phyloP scores from a whole-genome alignment of 2,797 vertebrate genomes.

The Pseudochirops cupreus region DNA sequence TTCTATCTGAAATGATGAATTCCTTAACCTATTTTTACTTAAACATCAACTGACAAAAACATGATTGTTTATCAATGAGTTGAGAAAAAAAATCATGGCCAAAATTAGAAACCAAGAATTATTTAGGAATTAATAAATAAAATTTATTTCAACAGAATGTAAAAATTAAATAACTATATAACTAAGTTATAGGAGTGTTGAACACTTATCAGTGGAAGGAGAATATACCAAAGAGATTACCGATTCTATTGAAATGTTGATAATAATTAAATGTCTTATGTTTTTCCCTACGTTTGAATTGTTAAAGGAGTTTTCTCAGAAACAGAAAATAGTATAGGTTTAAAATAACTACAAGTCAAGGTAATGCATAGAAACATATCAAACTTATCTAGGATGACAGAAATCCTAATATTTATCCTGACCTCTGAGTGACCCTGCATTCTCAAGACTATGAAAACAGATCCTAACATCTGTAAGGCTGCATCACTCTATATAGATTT shows the following conservation, averaged over 20 bases:
- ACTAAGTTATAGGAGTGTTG: neutral
- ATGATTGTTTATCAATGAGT: neutral
- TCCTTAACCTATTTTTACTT: neutral
- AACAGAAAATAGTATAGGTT: neutral
- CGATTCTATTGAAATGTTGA: neutral
- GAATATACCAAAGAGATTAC: neutral
- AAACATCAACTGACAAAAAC: neutral
- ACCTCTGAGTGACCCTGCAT: neutral
- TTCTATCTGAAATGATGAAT: neutral
- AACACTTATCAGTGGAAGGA: neutral
- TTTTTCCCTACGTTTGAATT: conserved; percentile 8
- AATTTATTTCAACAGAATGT: neutral
- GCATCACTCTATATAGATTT: neutral
- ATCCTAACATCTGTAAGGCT: neutral
- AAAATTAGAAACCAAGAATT: neutral
- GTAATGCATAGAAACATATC: neutral
- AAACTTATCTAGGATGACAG: conserved; percentile 5
- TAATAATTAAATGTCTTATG: neutral
- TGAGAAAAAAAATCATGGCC: neutral
- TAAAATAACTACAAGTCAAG: neutral
- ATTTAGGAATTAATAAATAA: neutral
- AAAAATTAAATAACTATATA: neutral
- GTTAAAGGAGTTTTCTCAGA: conserved; percentile 31
- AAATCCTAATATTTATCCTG: conserved; percentile 7
- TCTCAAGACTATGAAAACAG: neutral